These are phyloP conservation scores for Pandion haliaetus DNA, from an alignment of 2,113 vertebrate species.

Conservation along the genomic window DNA sequence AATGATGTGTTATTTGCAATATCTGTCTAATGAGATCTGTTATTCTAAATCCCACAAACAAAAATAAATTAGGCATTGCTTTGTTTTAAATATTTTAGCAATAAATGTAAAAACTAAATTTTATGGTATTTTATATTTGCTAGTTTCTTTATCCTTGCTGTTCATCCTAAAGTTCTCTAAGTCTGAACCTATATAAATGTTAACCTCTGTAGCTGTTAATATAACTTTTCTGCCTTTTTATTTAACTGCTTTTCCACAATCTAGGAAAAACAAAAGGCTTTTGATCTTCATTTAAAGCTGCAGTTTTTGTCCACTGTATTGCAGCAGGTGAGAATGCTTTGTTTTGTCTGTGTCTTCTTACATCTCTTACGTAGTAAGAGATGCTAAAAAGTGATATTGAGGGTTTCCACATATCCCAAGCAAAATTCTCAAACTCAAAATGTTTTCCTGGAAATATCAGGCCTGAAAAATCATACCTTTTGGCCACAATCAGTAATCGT, in stretches of 20 bases:
- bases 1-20: not conserved
- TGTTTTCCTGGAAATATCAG: not conserved
- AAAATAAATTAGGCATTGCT: not conserved
- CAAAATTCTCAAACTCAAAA: not conserved
- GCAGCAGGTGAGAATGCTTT: constrained; percentile 79
- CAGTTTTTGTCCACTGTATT: constrained; percentile 82
- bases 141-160: not conserved
- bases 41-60: not conserved
- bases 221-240: constrained; percentile 58
- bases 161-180: constrained; percentile 7
- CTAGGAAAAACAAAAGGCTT: constrained; percentile 74
- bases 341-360: constrained; percentile 8
- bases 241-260: constrained; percentile 55
- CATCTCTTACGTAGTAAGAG: not conserved
- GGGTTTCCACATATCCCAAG: not conserved
- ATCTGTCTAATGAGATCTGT: not conserved
- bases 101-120: not conserved
- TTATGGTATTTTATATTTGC: not conserved
- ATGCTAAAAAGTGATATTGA: constrained; percentile 36
- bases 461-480: not conserved
- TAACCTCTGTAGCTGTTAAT: constrained; percentile 27
- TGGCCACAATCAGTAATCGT: not conserved
- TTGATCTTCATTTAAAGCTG: constrained; percentile 79
- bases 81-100: not conserved
- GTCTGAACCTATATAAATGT: not conserved